Percentiles rank a stretch among this genome's conserved stretches.
These are phyloP conservation scores for Agapornis roseicollis DNA, from an alignment of 2,113 vertebrate species.

Conservation along the genomic window DNA sequence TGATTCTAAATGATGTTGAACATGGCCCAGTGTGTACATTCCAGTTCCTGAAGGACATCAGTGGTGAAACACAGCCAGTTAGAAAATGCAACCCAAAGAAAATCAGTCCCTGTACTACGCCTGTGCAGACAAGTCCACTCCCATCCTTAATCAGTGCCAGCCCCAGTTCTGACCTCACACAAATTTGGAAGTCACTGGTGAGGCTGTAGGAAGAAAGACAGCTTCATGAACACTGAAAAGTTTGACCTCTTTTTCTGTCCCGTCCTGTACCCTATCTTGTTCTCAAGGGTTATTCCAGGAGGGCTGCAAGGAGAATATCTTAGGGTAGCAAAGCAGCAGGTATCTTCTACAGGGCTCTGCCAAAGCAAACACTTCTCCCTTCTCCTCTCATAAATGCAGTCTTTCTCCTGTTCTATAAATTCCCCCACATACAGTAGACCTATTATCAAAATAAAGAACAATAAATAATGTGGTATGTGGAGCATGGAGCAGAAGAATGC, in stretches of 20 bases:
- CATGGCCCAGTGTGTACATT: accelerated
- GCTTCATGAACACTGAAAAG: neutral
- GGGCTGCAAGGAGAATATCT: accelerated
- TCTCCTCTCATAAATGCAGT: neutral
- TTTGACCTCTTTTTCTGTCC: neutral
- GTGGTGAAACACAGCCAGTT: neutral
- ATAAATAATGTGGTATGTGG: neutral
- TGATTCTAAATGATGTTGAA: neutral
- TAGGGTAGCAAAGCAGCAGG: neutral
- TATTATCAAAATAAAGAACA: neutral
- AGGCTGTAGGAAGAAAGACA: neutral
- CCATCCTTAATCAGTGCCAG: neutral
- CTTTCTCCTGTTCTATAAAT: neutral
- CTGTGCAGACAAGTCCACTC: neutral
- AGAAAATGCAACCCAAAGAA: neutral
- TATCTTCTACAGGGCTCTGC: neutral
- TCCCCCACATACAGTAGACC: neutral
- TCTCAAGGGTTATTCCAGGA: neutral
- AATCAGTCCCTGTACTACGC: neutral
- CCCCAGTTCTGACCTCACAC: neutral
- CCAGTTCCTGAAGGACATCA: neutral
- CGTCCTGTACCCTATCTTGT: accelerated
- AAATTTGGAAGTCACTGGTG: neutral
- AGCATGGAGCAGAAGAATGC: neutral
- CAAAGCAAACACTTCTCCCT: neutral